phyloP scores from a whole-genome alignment of 2,797 vertebrate species.

The Crypturellus tataupa region DNA sequence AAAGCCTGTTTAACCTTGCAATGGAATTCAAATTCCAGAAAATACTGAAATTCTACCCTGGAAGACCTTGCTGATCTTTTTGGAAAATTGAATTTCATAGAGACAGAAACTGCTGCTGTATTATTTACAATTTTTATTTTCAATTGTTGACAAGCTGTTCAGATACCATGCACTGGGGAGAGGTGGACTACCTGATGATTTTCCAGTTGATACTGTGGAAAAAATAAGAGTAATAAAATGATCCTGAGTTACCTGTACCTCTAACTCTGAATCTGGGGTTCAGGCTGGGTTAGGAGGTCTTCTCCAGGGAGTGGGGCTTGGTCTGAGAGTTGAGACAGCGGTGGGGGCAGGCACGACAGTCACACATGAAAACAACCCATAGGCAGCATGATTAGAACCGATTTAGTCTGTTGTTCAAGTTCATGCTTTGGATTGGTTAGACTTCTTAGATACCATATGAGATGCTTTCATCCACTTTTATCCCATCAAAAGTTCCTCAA shows the following conservation, averaged over 20 bases:
- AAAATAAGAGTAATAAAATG: neutral
- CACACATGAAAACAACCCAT: neutral
- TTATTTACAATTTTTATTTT: neutral
- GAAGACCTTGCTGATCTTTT: neutral
- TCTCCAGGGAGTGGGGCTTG: neutral
- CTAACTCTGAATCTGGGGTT: too few species aligned
- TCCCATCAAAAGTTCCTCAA: neutral
- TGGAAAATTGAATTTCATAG: rapidly evolving
- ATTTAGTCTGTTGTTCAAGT: neutral
- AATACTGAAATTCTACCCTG: neutral
- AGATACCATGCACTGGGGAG: rapidly evolving
- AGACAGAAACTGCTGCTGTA: neutral
- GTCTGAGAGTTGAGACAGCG: neutral
- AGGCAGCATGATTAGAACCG: neutral
- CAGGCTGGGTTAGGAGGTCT: neutral
- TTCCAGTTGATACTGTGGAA: neutral
- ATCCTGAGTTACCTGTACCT: neutral
- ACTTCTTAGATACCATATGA: neutral
- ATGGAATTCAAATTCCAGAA: rapidly evolving
- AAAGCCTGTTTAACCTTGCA: neutral
- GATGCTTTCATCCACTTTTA: neutral
- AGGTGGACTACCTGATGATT: neutral
- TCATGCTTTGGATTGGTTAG: neutral
- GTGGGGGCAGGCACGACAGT: conserved; percentile 54
- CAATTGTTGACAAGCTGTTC: rapidly evolving